Evolutionary conservation across 2,888 invertebrate species (phyloP), one percentile per base, ranked within the genome.

Genomic region (Allygus modestus): DNA sequence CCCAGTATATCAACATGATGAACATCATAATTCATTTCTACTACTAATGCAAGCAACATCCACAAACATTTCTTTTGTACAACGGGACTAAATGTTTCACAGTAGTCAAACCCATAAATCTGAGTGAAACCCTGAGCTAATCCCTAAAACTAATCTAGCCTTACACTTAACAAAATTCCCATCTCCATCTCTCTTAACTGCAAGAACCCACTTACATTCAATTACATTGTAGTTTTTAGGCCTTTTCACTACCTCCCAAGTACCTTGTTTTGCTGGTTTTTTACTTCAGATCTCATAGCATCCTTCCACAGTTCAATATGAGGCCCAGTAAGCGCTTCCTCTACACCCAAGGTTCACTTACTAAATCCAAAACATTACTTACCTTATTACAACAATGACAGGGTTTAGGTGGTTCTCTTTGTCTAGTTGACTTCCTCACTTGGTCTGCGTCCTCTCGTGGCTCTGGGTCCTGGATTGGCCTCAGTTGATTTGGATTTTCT

Each of bases 21-120:
- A n/a, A n/a, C n/a, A n/a, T 28, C 73, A 31, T 12, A 28, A 41
- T 75, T 23, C 20, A 0, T 43, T 41, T 37, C 37, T 37, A 37
- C 37, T n/a, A 4, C 73, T 37, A 31, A 9, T 31, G 73, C 41
- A 41, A 43, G 37, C 26, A 7, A 54, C 4, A 54, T 54, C 23
- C 54, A 5, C 23, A 54, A 54, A 54, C 54, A 37, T 54, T 20
- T 54, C n/a, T 54, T 54, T 54, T 54, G n/a, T 54, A 54, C 54
- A 54, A 54, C 54, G 54, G 23, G 23, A n/a, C 54, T 20, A 12
- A 23, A 54, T n/a, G 54, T 54, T 54, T 54, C 54, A 54, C 5
- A 54, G 15, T 54, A 54, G 15, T 20, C 54, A 7, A 54, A 54
- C 2, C 54, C 54, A 54, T 54, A 54, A 54, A 54, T 54, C 12